Evolutionary conservation across 2,113 vertebrate species (phyloP).

Genomic region (Pyxicephalus adspersus): DNA sequence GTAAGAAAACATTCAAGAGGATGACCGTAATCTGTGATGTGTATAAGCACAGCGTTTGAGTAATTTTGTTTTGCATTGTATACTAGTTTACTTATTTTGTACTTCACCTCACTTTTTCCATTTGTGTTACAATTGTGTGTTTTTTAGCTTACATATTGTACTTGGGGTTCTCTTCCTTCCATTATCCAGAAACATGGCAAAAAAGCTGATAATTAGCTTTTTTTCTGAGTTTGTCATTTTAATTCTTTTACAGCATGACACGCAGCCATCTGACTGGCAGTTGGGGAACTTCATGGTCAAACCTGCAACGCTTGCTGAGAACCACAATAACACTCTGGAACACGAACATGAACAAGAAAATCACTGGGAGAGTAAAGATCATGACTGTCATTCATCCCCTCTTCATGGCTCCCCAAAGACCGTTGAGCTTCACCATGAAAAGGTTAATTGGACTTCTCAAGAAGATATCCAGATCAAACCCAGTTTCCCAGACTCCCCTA

Average conservation of each 20-base stretch:
- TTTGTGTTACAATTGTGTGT: too few relatives aligned
- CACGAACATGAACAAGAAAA: slow-evolving; percentile 48
- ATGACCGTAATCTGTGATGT: too few relatives aligned
- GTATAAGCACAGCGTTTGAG: too few relatives aligned
- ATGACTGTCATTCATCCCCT: slow-evolving; percentile 41
- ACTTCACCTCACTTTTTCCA: too few relatives aligned
- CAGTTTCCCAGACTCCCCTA: slow-evolving; percentile 63
- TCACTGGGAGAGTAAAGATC: slow-evolving; percentile 55
- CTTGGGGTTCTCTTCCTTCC: too few relatives aligned
- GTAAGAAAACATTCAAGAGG: too few relatives aligned
- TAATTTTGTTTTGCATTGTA: too few relatives aligned
- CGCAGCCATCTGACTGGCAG: slow-evolving; percentile 79
- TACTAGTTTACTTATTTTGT: too few relatives aligned
- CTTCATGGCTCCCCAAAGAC: slow-evolving; percentile 57
- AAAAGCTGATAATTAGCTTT: too few relatives aligned
- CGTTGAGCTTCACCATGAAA: slow-evolving; percentile 61
- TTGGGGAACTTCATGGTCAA: slow-evolving; percentile 82
- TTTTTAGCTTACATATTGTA: too few relatives aligned
- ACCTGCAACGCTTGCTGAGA: slow-evolving; percentile 66
- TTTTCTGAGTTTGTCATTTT: slow-evolving; percentile 9
- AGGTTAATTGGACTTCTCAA: slow-evolving; percentile 50
- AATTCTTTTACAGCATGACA: slow-evolving; percentile 71
- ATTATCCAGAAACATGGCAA: too few relatives aligned
- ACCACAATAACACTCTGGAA: slow-evolving; percentile 22
- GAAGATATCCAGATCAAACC: slow-evolving; percentile 63